Evolutionary conservation across 2,888 invertebrate genomes (phyloP).

Genomic region (Mactromeris polynyma): DNA sequence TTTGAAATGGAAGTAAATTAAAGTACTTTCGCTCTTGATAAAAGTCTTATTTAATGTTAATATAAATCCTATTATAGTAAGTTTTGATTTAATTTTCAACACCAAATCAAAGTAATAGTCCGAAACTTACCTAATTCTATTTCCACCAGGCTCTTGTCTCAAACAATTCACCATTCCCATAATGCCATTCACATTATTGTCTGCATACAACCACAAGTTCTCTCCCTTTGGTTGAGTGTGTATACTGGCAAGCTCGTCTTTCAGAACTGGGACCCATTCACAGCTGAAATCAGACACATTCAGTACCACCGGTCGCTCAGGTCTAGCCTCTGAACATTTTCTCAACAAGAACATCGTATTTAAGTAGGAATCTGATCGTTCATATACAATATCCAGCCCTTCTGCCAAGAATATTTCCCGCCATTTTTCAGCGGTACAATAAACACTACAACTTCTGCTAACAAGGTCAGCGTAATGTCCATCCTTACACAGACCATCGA

Average conservation of each 20-base stretch:
- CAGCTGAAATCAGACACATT: slow-evolving; percentile 74
- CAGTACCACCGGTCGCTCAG: slow-evolving; percentile 62
- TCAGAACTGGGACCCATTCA: slow-evolving; percentile 93
- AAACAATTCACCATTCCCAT: slow-evolving; percentile 97
- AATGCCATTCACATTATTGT: slow-evolving; percentile 92
- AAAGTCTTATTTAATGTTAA: too few species aligned
- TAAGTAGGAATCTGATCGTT: slow-evolving; percentile 90
- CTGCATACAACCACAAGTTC: slow-evolving; percentile 90
- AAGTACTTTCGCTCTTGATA: too few species aligned
- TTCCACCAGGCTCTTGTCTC: slow-evolving; percentile 94
- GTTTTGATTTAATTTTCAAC: too few species aligned
- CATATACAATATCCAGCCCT: slow-evolving; percentile 89
- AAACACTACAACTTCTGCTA: slow-evolving; percentile 71
- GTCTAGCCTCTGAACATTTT: slow-evolving; percentile 31
- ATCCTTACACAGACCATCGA: slow-evolving; percentile 74
- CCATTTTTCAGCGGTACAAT: slow-evolving; percentile 78
- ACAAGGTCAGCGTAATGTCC: slow-evolving; percentile 53
- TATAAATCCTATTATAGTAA: too few species aligned
- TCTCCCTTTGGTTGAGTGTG: slow-evolving; percentile 88
- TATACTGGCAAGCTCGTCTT: slow-evolving; percentile 91
- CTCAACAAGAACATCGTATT: slow-evolving; percentile 90
- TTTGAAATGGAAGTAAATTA: too few species aligned
- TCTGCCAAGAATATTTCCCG: slow-evolving; percentile 75
- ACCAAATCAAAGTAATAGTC: not conserved
- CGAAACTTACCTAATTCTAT: slow-evolving; percentile 90